Evolutionary conservation across 2,888 invertebrate species (phyloP), one percentile per base, ranked within the genome.

Genomic region (Melieria crassipennis): DNA sequence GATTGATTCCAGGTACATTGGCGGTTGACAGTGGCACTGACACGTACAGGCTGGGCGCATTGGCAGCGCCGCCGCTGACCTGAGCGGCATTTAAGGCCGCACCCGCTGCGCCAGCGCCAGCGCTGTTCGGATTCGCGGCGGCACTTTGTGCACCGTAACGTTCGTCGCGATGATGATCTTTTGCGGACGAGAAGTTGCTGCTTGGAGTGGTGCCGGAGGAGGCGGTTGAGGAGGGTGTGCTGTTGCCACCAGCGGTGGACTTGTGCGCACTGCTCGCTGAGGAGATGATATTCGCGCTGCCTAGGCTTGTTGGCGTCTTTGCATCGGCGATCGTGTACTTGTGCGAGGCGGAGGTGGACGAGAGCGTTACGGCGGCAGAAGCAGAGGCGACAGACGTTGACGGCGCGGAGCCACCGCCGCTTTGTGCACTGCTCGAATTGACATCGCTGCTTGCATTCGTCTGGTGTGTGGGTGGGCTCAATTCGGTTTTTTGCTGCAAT

Each of bases 21-120:
- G 87, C 87, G 65, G 85, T 86, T 72, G 89, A 88, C 75, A 91
- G 83, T 74, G 91, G 91, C 76, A 91, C 91, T 43, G 91, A 91
- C 30, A 91, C 91, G 65, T 90, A 91, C 76, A 91, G 88, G 84
- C 89, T 89, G 48, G 87, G 88, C 46, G 88, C 86, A 79, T 79
- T 76, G 75, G 77, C 65, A 71, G 73, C 64, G 30, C 30, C 30
- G 30, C 30, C 30, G 30, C 30, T 30, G 30, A 30, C 30, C 30
- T 30, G 30, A 1, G 30, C 30, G 30, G 3, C 30, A 30, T 30
- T 30, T 30, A 3, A 30, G 9, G 68, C 60, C 5, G 73, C 55
- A 68, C 76, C 76, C 50, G 71, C 62, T 65, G 68, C 57, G 9
- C 75, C 55, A n/a, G 62, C 50, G n/a, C 68, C 47, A 7, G 73